These are phyloP conservation scores for Periophthalmus modestus DNA, from an alignment of 2,113 vertebrate species.

Conservation along the genomic window DNA sequence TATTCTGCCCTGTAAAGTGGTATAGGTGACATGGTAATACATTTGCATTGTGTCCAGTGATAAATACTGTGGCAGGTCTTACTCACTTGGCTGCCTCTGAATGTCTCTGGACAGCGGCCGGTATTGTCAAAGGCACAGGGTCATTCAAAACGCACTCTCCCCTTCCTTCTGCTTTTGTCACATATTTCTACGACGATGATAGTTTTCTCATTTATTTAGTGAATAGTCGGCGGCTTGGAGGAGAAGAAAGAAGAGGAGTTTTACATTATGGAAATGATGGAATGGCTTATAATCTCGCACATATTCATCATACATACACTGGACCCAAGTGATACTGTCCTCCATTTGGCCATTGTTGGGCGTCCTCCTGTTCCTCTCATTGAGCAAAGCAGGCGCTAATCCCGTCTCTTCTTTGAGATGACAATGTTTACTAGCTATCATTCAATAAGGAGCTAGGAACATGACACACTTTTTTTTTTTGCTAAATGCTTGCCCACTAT, in stretches of 20 bases:
- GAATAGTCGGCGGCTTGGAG: conserved; percentile 70
- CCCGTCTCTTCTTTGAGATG: conserved; percentile 62
- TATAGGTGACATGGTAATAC: conserved; percentile 81
- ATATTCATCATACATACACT: conserved; percentile 79
- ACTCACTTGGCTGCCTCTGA: conserved; percentile 75
- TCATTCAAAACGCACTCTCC: conserved; percentile 75
- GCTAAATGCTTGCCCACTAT: conserved; percentile 36
- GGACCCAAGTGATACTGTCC: conserved; percentile 73
- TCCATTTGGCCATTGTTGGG: conserved; percentile 75
- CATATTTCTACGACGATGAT: conserved; percentile 75
- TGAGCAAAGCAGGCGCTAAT: conserved; percentile 70
- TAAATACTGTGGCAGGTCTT: conserved; percentile 80
- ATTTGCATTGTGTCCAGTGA: conserved; percentile 79
- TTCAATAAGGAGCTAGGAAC: conserved; percentile 67
- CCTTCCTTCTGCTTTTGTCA: conserved; percentile 72
- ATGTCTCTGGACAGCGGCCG: conserved; percentile 67
- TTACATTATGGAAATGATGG: conserved; percentile 83
- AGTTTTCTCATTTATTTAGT: conserved; percentile 84
- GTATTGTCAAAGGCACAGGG: conserved; percentile 74
- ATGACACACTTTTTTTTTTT: conserved; percentile 56
- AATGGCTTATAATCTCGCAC: conserved; percentile 79
- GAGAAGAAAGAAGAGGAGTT: conserved; percentile 68
- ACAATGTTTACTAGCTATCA: conserved; percentile 76
- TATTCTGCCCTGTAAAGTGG: conserved; percentile 73
- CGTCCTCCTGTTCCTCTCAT: conserved; percentile 64